Evolutionary conservation across 2,888 invertebrate species (phyloP).

Genomic region (Phrixothrix hirtus): DNA sequence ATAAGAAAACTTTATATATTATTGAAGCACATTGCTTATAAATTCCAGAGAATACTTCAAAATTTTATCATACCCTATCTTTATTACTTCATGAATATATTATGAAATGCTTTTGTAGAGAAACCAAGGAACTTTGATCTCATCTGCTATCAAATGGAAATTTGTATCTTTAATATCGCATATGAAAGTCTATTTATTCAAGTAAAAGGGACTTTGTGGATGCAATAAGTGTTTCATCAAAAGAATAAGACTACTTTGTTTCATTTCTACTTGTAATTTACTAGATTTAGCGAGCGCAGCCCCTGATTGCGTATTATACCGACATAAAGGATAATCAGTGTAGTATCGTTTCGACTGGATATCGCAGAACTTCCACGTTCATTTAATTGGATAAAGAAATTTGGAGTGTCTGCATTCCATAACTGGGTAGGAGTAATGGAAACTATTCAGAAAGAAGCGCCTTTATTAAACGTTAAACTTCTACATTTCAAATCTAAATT

Average conservation of each 20-base stretch:
- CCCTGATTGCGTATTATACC: conserved; percentile 10
- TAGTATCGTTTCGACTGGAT: not conserved
- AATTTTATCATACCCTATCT: conserved; percentile 24
- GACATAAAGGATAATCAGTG: conserved; percentile 14
- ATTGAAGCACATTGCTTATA: conserved; percentile 21
- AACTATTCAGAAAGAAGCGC: not conserved
- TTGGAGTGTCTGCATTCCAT: too few relatives aligned
- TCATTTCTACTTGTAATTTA: conserved; percentile 8
- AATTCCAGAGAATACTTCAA: conserved; percentile 22
- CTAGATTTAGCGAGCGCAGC: not conserved
- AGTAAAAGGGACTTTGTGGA: conserved; percentile 21
- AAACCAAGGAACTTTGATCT: conserved; percentile 24
- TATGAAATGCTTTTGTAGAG: conserved; percentile 24
- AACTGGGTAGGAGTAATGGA: too few relatives aligned
- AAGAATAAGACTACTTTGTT: conserved; percentile 11
- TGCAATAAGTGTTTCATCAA: conserved; percentile 15
- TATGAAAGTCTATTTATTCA: conserved; percentile 23
- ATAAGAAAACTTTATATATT: not conserved
- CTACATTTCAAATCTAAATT: conserved; percentile 11
- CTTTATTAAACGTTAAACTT: conserved; percentile 11
- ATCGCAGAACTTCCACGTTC: not conserved
- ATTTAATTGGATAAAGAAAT: not conserved
- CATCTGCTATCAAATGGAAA: conserved; percentile 26
- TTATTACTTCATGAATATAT: conserved; percentile 30
- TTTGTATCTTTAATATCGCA: conserved; percentile 30